Evolutionary conservation across 2,797 vertebrate genomes (phyloP), one percentile per base, ranked within the genome.

Genomic region (Poeciliopsis turneri): DNA sequence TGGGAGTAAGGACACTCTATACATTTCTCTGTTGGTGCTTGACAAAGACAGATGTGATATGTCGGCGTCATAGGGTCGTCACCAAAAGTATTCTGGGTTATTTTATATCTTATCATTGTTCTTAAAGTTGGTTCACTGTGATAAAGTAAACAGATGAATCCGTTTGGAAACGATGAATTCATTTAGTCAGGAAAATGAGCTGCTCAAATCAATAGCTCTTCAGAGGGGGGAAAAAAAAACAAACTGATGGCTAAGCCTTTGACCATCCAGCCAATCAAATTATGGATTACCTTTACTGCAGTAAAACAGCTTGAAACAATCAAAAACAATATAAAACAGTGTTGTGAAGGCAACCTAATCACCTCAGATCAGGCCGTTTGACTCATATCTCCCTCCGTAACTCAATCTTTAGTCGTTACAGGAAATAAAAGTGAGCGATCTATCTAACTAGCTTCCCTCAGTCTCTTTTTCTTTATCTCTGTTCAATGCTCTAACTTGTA

Each of bases 401-500:
- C 77, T 76, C 28, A 2, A 49, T 84, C 79, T 72, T 80, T 66
- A 30, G 87, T 92, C 89, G 86, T 90, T 88, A 90, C 73, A 82
- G 85, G 80, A 91, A 92, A 90, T 80, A 77, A 84, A 90, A 88
- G 89, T 72, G 85, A 90, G 81, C 85, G 77, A 83, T 81, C 81
- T 84, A 87, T 81, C 81, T 84, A 87, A 87, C 81, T 78, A 68
- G 80, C 82, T 84, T 82, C 79, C 82, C 87, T 91, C 71, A 41
- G 83, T 88, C 84, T 90, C 84, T 81, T 87, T 92, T 89, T 84
- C 89, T 89, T 80, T 85, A 87, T 85, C 76, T 82, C 78, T 49
- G 78, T 79, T 89, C 82, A 79, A 80, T 87, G 82, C 80, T 93
- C 88, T 94, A 94, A 94, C 92, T 95, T 94, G 95, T 95, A 92